Base-by-base conservation (phyloP, 2,113 vertebrate species). In the Oryzias woworae region DNA sequence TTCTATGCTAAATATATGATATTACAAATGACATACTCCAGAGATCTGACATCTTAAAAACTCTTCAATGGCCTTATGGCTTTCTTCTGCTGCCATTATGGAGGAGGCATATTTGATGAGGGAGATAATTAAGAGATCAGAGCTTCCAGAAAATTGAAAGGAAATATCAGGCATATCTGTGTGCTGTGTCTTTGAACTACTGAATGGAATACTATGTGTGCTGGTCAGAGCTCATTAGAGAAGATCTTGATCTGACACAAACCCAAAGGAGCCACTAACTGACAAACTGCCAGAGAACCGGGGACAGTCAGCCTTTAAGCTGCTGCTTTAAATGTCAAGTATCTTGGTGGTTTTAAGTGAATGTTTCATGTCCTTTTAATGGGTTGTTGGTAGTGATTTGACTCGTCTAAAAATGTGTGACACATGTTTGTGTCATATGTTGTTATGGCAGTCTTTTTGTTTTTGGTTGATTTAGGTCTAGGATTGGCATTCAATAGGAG, bases 201-300 rank as follows among this genome's bases (percentile, higher is more conserved):
- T 45, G 47, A 43, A 53, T 50, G 26, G 14, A 58, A 22, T 22
- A 48, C 48, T 18, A 28, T 54, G 46, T 60, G 58, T 53, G 63
- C 20, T 65, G 62, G 62, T 81, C 77, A 47, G 53, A 71, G 36
- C 65, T 81, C 70, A 77, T 85, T 81, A 79, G 44, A 17, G 44
- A 31, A 12, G 56, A 66, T 65, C 46, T 60, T 67, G 69, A 75
- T 75, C 61, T 20, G 49, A 69, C 62, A 58, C 36, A 58, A 78
- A 69, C 48, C 44, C 3, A 36, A 44, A 63, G 55, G 66, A 57
- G 26, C 49, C 28, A 45, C 45, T 0, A 3, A 62, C 28, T 65
- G 59, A 63, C 17, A 53, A 42, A 42, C 59, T 26, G 18, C 15
- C 4, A 65, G 47, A 36, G 62, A 57, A 48, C 44, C 14, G 12